Conservation (phyloP, 1,140 invertebrate genomes). For the Polypedilum pembai region DNA sequence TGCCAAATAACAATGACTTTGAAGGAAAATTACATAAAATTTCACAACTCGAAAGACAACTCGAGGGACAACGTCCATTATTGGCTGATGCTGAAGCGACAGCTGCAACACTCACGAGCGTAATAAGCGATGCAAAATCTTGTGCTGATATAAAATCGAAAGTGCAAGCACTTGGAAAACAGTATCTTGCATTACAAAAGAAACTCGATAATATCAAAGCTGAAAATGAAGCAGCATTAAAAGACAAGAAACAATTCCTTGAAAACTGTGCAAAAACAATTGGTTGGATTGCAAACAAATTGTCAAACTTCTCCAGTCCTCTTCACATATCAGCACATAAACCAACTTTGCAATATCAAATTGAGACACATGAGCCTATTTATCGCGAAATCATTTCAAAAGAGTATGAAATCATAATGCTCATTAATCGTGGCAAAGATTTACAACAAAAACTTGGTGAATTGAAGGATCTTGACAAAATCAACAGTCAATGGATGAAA, state of each 20-base stretch:
- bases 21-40: constrained; percentile 81
- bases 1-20: constrained; percentile 71
- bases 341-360: constrained; percentile 74
- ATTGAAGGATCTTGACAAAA: constrained; percentile 68
- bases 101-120: constrained; percentile 75
- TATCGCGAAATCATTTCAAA: constrained; percentile 81
- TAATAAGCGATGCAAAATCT: constrained; percentile 80
- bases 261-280: constrained; percentile 76
- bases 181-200: constrained; percentile 77
- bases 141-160: constrained; percentile 85
- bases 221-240: constrained; percentile 77
- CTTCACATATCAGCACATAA: constrained; percentile 78
- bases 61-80: constrained; percentile 77
- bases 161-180: constrained; percentile 68
- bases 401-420: constrained; percentile 90
- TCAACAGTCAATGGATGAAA: constrained; percentile 83
- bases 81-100: constrained; percentile 81
- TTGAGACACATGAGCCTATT: constrained; percentile 78
- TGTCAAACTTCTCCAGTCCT: constrained; percentile 64
- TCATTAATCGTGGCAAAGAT: constrained; percentile 83
- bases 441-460: constrained; percentile 54
- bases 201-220: constrained; percentile 83
- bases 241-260: constrained; percentile 78
- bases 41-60: constrained; percentile 75
- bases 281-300: constrained; percentile 77